Percentiles rank a stretch among this genome's conserved stretches.
These are phyloP conservation scores for Procambarus clarkii DNA, from an alignment of 1,140 invertebrate genomes.

Conservation along the genomic window DNA sequence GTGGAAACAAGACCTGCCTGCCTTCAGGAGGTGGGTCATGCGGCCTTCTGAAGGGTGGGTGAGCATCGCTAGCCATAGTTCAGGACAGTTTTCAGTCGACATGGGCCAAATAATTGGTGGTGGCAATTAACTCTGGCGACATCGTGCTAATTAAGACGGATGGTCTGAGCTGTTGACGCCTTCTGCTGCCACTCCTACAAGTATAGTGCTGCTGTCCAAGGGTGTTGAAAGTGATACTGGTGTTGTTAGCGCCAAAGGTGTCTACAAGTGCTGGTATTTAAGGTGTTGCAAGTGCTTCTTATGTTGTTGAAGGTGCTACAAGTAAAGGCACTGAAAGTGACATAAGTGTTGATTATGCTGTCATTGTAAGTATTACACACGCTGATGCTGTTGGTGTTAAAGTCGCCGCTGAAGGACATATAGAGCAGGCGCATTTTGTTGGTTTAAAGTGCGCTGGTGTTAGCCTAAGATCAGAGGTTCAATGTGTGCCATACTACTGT, in stretches of 20 bases:
- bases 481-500: no score
- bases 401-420: no score
- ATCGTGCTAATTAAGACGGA: conserved; percentile 32
- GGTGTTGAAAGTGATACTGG: not conserved
- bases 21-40: no score
- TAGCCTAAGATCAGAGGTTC: no score
- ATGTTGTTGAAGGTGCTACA: no score
- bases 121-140: conserved; percentile 28
- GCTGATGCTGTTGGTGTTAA: not conserved
- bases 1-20: not conserved
- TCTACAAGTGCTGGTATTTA: no score
- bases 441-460: no score
- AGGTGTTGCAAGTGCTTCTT: no score
- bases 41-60: not conserved
- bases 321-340: not conserved
- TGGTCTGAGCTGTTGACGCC: not conserved
- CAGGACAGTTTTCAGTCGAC: not conserved
- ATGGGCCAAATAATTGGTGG: conserved; percentile 15
- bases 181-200: not conserved
- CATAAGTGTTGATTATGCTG: not conserved
- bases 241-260: not conserved
- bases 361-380: not conserved
- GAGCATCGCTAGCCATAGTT: not conserved
- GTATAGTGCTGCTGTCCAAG: not conserved
- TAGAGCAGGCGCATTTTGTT: no score